Evolutionary conservation across 2,888 invertebrate species (phyloP).

Genomic region (Aleiodes alternator): DNA sequence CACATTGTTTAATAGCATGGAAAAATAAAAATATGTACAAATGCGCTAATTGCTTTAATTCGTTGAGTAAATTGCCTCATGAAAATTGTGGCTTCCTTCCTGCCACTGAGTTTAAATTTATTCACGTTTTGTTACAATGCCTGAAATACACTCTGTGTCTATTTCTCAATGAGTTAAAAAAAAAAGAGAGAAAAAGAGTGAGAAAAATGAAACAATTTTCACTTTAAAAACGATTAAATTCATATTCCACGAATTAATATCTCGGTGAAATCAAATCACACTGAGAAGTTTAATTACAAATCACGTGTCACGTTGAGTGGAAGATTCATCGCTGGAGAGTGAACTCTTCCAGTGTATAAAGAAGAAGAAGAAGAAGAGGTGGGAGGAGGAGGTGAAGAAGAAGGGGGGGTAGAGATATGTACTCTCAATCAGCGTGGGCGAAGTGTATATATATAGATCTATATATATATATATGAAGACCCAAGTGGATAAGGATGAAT

Average conservation of each 20-base stretch:
- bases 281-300: constrained; percentile 24
- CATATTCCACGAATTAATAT: constrained; percentile 4
- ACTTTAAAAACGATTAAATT: too few relatives aligned
- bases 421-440: constrained; percentile 68
- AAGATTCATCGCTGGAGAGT: constrained; percentile 15
- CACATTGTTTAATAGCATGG: constrained; percentile 35
- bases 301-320: constrained; percentile 42
- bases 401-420: constrained; percentile 53
- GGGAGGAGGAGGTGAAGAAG: not conserved
- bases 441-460: not conserved
- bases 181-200: too few relatives aligned
- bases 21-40: constrained; percentile 41
- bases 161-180: not conserved
- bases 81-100: constrained; percentile 65
- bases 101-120: constrained; percentile 48
- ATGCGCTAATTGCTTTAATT: constrained; percentile 64
- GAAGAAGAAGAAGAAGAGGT: not conserved
- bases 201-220: too few relatives aligned
- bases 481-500: constrained; percentile 28
- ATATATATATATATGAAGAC: not conserved
- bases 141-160: not conserved
- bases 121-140: constrained; percentile 8
- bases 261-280: constrained; percentile 20
- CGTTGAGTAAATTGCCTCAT: constrained; percentile 49
- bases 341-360: too few relatives aligned